Conservation (phyloP, 2,113 vertebrate genomes). For the Sylvilagus bachmani region DNA sequence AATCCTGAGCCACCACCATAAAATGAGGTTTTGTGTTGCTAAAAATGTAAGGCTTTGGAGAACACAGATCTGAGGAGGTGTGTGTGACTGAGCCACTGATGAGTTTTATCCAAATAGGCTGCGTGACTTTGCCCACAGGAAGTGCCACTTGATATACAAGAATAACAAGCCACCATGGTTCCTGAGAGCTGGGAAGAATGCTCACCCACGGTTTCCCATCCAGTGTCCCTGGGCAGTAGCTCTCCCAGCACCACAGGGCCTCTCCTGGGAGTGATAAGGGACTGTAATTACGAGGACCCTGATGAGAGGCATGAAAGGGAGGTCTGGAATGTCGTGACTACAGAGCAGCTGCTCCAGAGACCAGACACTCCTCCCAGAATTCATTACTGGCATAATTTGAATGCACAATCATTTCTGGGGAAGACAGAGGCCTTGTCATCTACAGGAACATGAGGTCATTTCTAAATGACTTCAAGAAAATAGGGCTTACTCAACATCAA, state of each 20-base stretch:
- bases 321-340: not conserved
- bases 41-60: constrained; percentile 25
- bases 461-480: constrained; percentile 44
- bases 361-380: not conserved
- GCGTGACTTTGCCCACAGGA: not conserved
- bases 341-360: not conserved
- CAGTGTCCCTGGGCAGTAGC: not conserved
- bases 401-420: constrained; percentile 33
- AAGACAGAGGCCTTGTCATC: not conserved
- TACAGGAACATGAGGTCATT: not conserved
- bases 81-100: not conserved
- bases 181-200: not conserved
- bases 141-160: not conserved
- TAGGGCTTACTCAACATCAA: not conserved
- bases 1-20: not conserved
- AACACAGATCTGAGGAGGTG: not conserved
- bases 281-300: not conserved
- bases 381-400: constrained; percentile 46
- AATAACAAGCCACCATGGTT: not conserved
- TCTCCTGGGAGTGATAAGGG: not conserved
- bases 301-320: not conserved
- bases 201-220: not conserved
- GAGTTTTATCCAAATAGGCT: not conserved
- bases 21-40: not conserved
- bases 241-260: not conserved